phyloP scores from a whole-genome alignment of 2,888 invertebrate genomes.

The Blastobasis lacticolella region DNA sequence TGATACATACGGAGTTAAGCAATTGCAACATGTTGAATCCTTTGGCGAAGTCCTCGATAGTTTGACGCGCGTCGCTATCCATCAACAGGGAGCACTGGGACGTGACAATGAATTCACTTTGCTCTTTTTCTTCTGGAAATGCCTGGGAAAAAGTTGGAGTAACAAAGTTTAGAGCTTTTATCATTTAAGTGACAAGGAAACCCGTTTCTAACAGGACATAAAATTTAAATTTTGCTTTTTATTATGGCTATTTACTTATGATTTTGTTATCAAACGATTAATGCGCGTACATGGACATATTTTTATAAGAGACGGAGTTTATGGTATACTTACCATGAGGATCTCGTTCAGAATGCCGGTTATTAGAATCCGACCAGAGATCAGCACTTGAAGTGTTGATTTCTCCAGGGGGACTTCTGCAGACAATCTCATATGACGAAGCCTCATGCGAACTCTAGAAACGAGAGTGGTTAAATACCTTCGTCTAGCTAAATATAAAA shows the following conservation, averaged over 20 bases:
- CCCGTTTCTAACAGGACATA: too few relatives aligned
- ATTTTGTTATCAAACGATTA: background rate
- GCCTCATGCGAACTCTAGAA: constrained; percentile 7
- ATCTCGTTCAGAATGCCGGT: constrained; percentile 62
- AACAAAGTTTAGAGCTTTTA: too few relatives aligned
- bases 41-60: constrained; percentile 24
- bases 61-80: constrained; percentile 41
- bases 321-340: constrained; percentile 27
- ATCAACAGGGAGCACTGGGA: constrained; percentile 57
- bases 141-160: constrained; percentile 13
- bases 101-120: constrained; percentile 44
- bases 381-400: constrained; percentile 51
- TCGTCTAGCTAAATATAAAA: too few relatives aligned
- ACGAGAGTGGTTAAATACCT: too few relatives aligned
- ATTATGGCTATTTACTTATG: background rate
- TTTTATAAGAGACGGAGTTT: background rate
- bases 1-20: constrained; percentile 34
- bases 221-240: background rate
- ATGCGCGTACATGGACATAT: constrained; percentile 2
- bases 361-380: constrained; percentile 58
- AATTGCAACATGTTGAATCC: constrained; percentile 31
- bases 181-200: too few relatives aligned
- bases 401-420: constrained; percentile 29
- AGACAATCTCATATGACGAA: constrained; percentile 16
- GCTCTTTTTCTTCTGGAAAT: constrained; percentile 38